Evolutionary conservation across 2,888 invertebrate species (phyloP).

Genomic region (Sussaba pulchella): DNA sequence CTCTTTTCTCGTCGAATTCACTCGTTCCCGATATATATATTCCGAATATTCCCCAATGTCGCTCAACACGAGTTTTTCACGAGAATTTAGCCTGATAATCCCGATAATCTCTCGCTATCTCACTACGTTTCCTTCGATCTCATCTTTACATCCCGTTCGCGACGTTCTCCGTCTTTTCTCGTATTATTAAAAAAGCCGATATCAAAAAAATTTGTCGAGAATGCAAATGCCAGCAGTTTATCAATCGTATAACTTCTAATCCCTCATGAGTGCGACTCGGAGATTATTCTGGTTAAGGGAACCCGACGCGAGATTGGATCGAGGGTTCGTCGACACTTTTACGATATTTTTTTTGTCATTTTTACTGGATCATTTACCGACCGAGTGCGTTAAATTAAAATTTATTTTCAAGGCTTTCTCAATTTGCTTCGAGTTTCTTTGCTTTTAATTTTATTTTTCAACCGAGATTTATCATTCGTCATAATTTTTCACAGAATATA

Average conservation of each 20-base stretch:
- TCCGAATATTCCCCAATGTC: conserved; percentile 21
- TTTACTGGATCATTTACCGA: conserved; percentile 48
- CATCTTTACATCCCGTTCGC: neutral
- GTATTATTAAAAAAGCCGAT: conserved; percentile 46
- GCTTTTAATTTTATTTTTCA: conserved; percentile 33
- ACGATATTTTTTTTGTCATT: conserved; percentile 32
- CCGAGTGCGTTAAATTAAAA: conserved; percentile 49
- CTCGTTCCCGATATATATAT: conserved; percentile 26
- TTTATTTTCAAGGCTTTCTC: neutral
- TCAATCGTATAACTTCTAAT: conserved; percentile 14
- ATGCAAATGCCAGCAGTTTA: conserved; percentile 48
- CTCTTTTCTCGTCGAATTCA: conserved; percentile 37
- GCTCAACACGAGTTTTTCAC: conserved; percentile 41
- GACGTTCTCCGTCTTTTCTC: neutral
- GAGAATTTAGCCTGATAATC: conserved; percentile 37
- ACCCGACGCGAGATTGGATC: conserved; percentile 21
- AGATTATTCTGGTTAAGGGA: conserved; percentile 33
- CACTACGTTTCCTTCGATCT: conserved; percentile 6
- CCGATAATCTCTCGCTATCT: conserved; percentile 26
- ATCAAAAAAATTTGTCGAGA: conserved; percentile 52
- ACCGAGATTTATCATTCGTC: conserved; percentile 54
- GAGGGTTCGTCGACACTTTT: conserved; percentile 37
- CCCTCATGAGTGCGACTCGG: conserved; percentile 26
- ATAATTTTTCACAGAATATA: conserved; percentile 63
- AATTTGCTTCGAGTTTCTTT: conserved; percentile 27